Conservation (phyloP, 2,113 vertebrate genomes). For the Nematolebias whitei region DNA sequence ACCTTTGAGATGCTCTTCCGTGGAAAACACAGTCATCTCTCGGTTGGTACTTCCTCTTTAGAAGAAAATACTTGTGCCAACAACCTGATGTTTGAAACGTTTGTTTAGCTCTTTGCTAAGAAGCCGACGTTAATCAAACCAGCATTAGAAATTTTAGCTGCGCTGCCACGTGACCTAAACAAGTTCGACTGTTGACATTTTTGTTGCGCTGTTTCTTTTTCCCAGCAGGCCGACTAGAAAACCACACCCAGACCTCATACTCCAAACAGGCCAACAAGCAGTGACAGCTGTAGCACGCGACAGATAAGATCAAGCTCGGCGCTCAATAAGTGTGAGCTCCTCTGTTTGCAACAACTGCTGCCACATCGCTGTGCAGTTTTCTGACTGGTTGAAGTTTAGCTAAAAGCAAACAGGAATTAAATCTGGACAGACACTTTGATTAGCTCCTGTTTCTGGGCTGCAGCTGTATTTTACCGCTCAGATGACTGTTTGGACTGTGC, state of each 20-base stretch:
- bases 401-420: conserved; percentile 14
- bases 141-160: conserved; percentile 18
- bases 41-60: neutral
- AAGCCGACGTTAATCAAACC: neutral
- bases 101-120: neutral
- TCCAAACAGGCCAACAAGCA: conserved; percentile 34
- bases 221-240: conserved; percentile 45
- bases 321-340: conserved; percentile 15
- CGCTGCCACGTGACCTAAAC: conserved; percentile 43
- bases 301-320: conserved; percentile 62
- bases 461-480: conserved; percentile 41
- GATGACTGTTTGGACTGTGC: conserved; percentile 56
- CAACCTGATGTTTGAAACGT: conserved; percentile 13
- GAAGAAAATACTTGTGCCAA: conserved; percentile 5
- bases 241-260: conserved; percentile 67
- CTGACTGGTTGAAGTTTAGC: neutral
- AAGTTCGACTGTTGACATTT: conserved; percentile 41
- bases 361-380: conserved; percentile 1
- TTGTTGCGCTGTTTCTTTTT: conserved; percentile 26
- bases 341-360: conserved; percentile 15
- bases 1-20: conserved; percentile 47
- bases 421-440: conserved; percentile 16
- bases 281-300: conserved; percentile 49
- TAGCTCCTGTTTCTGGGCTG: conserved; percentile 16
- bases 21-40: conserved; percentile 21